Evolutionary conservation across 2,113 vertebrate genomes (phyloP).

Genomic region (Eretmochelys imbricata): DNA sequence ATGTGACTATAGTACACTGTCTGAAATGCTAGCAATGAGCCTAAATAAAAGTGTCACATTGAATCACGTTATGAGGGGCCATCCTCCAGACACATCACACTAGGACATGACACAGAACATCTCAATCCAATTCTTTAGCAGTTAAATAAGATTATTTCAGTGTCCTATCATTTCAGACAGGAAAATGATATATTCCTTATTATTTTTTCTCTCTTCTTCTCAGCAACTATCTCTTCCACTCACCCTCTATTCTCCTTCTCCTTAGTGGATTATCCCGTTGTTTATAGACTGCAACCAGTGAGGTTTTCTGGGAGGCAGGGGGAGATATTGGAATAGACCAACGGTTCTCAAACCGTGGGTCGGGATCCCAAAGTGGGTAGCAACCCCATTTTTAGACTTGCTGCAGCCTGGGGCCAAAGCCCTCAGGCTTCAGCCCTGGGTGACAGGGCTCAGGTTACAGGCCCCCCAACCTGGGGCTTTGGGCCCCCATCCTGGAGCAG

Average conservation of each 20-base stretch:
- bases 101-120: not conserved
- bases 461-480: too few species aligned
- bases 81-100: not conserved
- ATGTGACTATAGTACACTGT: not conserved
- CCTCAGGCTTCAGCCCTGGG: too few species aligned
- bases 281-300: not conserved
- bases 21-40: not conserved
- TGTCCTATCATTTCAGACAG: not conserved
- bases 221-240: not conserved
- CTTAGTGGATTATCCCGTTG: not conserved
- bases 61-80: not conserved
- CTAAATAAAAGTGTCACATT: slow-evolving; percentile 21
- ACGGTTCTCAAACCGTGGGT: not conserved
- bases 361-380: not conserved
- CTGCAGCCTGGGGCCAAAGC: too few species aligned
- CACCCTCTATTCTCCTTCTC: not conserved
- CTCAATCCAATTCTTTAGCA: not conserved
- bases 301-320: not conserved
- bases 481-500: too few species aligned
- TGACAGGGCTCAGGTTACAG: too few species aligned
- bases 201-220: not conserved
- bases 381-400: not conserved
- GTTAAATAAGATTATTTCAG: not conserved
- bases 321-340: not conserved
- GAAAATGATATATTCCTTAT: not conserved